phyloP scores from a whole-genome alignment of 2,113 vertebrate genomes.

The Jacana jacana region DNA sequence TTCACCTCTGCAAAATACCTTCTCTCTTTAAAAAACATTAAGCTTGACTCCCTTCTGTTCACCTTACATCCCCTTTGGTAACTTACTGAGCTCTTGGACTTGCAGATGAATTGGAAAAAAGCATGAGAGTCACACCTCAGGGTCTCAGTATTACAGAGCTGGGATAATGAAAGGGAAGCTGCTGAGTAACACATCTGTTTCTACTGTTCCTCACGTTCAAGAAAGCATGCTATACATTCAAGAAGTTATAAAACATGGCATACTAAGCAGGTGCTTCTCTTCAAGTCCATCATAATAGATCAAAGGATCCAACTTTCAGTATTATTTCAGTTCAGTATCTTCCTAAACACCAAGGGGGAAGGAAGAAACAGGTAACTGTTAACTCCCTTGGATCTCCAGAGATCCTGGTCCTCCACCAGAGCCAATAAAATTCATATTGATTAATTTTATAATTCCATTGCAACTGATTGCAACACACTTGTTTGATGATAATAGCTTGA shows the following conservation, averaged over 20 bases:
- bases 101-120: not conserved
- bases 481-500: not conserved
- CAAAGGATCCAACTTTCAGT: not conserved
- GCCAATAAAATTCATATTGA: not conserved
- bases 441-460: not conserved
- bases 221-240: not conserved
- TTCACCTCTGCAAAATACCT: not conserved
- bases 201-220: not conserved
- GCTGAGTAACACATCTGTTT: not conserved
- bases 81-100: not conserved
- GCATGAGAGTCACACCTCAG: not conserved
- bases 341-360: fast-evolving
- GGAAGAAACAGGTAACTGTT: not conserved
- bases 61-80: not conserved
- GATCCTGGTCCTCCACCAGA: not conserved
- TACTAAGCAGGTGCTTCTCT: not conserved
- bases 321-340: not conserved
- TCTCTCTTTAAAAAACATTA: not conserved
- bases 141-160: not conserved
- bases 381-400: not conserved
- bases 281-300: not conserved
- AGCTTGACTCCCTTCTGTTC: not conserved
- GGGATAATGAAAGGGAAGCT: not conserved
- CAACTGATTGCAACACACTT: not conserved
- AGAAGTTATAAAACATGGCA: not conserved